Conservation (phyloP, 2,113 vertebrate species). For the Porphyrio hochstetteri region DNA sequence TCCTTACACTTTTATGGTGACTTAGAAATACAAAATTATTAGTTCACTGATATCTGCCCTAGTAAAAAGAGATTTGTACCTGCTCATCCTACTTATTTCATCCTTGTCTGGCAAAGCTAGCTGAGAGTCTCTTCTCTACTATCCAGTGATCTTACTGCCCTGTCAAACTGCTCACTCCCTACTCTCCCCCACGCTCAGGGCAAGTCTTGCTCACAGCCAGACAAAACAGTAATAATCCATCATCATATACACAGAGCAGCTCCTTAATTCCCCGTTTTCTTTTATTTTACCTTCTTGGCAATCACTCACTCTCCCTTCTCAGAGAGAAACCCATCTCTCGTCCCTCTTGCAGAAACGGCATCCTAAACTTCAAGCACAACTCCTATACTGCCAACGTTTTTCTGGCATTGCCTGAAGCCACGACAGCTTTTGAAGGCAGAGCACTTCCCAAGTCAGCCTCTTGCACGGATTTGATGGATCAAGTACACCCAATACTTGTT, state of each 20-base stretch:
- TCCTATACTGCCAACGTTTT: neutral
- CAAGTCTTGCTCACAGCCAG: neutral
- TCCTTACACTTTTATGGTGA: neutral
- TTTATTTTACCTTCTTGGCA: constrained; percentile 3
- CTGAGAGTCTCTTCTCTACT: neutral
- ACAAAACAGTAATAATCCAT: constrained; percentile 34
- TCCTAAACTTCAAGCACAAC: neutral
- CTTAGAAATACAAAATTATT: neutral
- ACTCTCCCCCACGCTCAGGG: neutral
- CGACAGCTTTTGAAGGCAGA: neutral
- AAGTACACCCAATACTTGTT: neutral
- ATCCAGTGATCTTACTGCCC: neutral
- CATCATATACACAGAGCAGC: neutral
- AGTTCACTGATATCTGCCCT: neutral
- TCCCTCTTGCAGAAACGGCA: neutral
- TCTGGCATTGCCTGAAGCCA: neutral
- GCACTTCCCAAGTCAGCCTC: neutral
- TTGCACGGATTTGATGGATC: neutral
- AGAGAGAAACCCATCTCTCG: neutral
- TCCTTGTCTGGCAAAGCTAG: neutral
- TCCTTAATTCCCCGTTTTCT: constrained; percentile 1
- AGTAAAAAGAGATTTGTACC: neutral
- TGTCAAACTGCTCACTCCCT: constrained; percentile 13
- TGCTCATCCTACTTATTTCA: neutral
- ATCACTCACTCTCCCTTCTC: neutral